Percentiles rank a stretch among this genome's conserved stretches.
These are phyloP conservation scores for Callospermophilus lateralis DNA, from an alignment of 2,113 vertebrate genomes.

Conservation along the genomic window DNA sequence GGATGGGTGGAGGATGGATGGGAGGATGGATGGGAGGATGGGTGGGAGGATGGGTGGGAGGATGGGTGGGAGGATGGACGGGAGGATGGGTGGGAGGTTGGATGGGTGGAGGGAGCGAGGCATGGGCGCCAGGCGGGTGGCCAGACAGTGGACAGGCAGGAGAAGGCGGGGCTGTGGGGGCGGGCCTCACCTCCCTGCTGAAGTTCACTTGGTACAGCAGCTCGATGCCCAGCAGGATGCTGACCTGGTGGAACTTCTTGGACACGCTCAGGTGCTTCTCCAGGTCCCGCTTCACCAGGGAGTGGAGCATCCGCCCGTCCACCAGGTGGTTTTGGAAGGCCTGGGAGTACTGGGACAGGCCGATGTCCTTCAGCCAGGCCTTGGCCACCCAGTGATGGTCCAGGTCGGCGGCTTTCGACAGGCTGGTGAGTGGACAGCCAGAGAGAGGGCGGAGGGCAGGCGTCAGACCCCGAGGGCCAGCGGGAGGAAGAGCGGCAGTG, in stretches of 20 bases:
- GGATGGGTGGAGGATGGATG: too few species aligned
- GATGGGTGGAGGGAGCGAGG: background rate
- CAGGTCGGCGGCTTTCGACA: conserved; percentile 93
- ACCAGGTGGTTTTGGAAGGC: conserved; percentile 93
- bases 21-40: too few species aligned
- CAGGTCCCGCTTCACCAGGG: conserved; percentile 91
- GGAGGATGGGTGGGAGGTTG: too few species aligned
- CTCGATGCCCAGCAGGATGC: conserved; percentile 93
- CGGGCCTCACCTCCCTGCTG: conserved; percentile 90
- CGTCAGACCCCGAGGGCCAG: background rate
- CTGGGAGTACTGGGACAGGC: conserved; percentile 93
- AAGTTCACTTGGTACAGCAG: conserved; percentile 91
- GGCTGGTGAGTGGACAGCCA: conserved; percentile 77
- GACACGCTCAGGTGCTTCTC: conserved; percentile 92
- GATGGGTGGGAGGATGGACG: too few species aligned
- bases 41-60: too few species aligned
- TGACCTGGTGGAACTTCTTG: conserved; percentile 94
- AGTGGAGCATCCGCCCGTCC: conserved; percentile 92
- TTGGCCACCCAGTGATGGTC: conserved; percentile 96
- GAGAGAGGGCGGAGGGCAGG: background rate
- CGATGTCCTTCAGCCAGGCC: conserved; percentile 93
- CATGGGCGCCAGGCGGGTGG: rapidly evolving
- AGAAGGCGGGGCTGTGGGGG: background rate
- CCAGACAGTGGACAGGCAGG: background rate
- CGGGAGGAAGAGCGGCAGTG: background rate